phyloP scores from a whole-genome alignment of 2,797 vertebrate genomes.

The Amphiprion clarkii region DNA sequence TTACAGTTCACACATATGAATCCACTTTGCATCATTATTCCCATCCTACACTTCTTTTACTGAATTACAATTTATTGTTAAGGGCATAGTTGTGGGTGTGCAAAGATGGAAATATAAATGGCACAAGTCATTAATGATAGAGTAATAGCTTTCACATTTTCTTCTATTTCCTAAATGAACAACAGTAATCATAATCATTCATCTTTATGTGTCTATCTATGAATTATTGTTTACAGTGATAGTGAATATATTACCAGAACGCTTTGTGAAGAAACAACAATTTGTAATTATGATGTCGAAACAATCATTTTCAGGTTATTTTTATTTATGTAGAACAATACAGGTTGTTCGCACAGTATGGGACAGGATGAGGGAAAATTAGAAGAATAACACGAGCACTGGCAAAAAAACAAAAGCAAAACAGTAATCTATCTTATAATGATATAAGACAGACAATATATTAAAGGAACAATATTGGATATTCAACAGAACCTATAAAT shows the following conservation, averaged over 20 bases:
- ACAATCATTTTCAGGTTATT: too few relatives aligned
- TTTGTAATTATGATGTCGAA: not conserved
- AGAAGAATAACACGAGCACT: too few relatives aligned
- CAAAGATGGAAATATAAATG: slow-evolving; percentile 13
- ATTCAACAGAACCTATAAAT: too few relatives aligned
- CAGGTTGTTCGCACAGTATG: not conserved
- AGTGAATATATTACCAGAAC: not conserved
- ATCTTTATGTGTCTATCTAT: too few relatives aligned
- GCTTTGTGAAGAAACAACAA: not conserved
- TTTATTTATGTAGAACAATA: too few relatives aligned
- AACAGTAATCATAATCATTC: too few relatives aligned
- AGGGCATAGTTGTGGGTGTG: slow-evolving; percentile 11
- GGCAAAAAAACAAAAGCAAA: too few relatives aligned
- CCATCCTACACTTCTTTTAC: slow-evolving; percentile 1
- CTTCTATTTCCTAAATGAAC: not conserved
- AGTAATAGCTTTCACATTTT: slow-evolving; percentile 9
- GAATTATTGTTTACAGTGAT: not conserved
- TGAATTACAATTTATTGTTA: slow-evolving; percentile 12
- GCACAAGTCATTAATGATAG: slow-evolving; percentile 14
- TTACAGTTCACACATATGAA: not conserved
- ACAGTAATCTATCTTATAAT: too few relatives aligned
- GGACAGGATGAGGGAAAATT: too few relatives aligned
- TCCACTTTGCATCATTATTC: slow-evolving; percentile 4
- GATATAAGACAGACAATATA: too few relatives aligned
- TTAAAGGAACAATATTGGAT: too few relatives aligned